Evolutionary conservation across 2,113 vertebrate species (phyloP), one percentile per base, ranked within the genome.

Genomic region (Rhinogobius similis): DNA sequence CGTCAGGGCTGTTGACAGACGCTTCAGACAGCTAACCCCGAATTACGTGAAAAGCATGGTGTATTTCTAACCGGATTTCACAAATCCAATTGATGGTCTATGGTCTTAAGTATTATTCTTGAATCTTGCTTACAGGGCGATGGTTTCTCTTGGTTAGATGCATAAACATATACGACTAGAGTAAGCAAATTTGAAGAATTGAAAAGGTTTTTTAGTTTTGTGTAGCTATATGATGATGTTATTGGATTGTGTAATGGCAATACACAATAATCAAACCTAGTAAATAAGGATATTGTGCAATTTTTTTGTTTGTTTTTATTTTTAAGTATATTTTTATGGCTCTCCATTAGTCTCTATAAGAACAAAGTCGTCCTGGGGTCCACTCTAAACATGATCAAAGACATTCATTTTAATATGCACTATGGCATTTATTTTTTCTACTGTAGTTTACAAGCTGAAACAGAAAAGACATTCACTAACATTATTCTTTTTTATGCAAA

Each of bases 61-160:
- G 59, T 83, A 84, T 65, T 78, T 87, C 79, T 87, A 87, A 89
- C 46, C 67, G 88, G 89, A 88, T 88, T 88, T 82, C 64, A 73
- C 50, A 87, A 87, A 89, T 90, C 87, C 87, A 86, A 80, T 90
- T 87, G 83, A 81, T 81, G 70, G 65, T 84, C 69, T 82, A 81
- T 56, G 75, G 84, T 81, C 72, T 88, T 73, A 66, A 73, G 76
- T 65, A 75, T 79, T 70, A 82, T 75, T 85, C 72, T 78, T 74
- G 59, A 80, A 72, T 78, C 70, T 73, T 79, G 61, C 43, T n/a
- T 39, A 62, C 65, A 44, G 16, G 61, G 70, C 65, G 79, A 44
- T 70, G 55, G 52, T 66, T 84, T 59, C 66, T 68, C 36, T 62
- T 52, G 41, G 23, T 26, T 50, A 21, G 18, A 50, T 26, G 52